Conservation (phyloP, 1,140 invertebrate genomes). For the Armadillidium nasatum region DNA sequence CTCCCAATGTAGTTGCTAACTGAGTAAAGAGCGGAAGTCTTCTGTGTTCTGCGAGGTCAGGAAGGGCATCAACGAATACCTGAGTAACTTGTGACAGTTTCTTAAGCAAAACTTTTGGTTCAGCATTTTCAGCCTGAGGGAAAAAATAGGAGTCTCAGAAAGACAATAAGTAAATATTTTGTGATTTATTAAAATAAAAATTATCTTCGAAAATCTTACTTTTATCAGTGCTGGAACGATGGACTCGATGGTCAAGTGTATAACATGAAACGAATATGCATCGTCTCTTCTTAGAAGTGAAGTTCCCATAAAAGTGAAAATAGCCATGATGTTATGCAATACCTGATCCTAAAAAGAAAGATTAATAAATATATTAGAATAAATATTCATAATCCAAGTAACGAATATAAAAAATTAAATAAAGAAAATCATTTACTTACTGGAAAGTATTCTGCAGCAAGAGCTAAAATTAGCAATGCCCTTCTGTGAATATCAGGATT, state of each 20-base stretch:
- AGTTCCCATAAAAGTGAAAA: constrained; percentile 94
- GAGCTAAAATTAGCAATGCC: constrained; percentile 22
- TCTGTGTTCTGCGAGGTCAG: constrained; percentile 85
- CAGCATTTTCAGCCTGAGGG: neutral
- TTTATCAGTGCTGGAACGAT: constrained; percentile 76
- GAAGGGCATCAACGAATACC: constrained; percentile 80
- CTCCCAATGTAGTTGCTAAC: constrained; percentile 65
- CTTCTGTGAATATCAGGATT: constrained; percentile 27
- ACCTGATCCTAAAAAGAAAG: constrained; percentile 62
- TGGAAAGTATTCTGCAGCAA: constrained; percentile 22
- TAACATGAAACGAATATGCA: constrained; percentile 87
- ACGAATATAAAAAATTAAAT: too few relatives aligned
- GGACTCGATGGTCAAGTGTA: constrained; percentile 80
- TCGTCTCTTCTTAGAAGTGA: constrained; percentile 86
- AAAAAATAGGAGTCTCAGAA: too few relatives aligned
- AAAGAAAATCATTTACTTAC: constrained; percentile 4
- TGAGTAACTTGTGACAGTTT: constrained; percentile 12
- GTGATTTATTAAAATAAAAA: too few relatives aligned
- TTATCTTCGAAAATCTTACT: constrained; percentile 44
- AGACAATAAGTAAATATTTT: too few relatives aligned
- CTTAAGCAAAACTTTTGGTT: neutral
- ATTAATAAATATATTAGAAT: neutral
- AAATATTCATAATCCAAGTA: too few relatives aligned
- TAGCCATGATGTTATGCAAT: constrained; percentile 83
- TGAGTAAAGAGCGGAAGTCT: constrained; percentile 72